Base-by-base conservation (phyloP, 2,888 invertebrate species). In the Parnassius smintheus region DNA sequence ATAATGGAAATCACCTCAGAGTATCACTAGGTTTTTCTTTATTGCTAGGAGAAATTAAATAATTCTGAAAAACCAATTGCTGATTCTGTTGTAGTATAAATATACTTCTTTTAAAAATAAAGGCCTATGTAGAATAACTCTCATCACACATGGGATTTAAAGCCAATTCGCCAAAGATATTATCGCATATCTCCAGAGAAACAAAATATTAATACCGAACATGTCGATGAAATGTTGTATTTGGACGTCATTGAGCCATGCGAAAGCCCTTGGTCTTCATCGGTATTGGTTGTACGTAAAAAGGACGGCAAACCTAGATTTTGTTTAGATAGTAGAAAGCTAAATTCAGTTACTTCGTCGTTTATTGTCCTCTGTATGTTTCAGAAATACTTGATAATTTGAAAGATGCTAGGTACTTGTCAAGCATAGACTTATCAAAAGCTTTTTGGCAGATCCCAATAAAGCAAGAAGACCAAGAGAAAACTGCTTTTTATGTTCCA, bases 281-380 rank as follows among this genome's bases (percentile, higher is more conserved):
- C 72, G 3, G 68, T 70, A n/a, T 48, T 70, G 44, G 22, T 65
- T 1, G 60, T 65, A 9, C 18, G 11, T 10, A 66, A 66, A 52
- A 68, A 68, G 44, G 56, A 69, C 52, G 67, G 72, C 49, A 42
- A 64, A n/a, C 65, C 62, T 13, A 48, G 69, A 0, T 65, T 72
- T 45, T 71, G 71, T 51, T 54, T 71, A 9, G 71, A 71, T 57
- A 68, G 68, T 41, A 59, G 70, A 0, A 68, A 69, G 53, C 51
- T 71, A 12, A 65, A 65, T 18, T 45, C 64, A 2, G 57, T 67
- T 1, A 65, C 66, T 2, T 64, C 60, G 68, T 68, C 57, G 67
- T 70, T 0, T 69, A 18, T 18, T 67, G 48, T 25, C 46, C 70
- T 0, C 70, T 69, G 0, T 70, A 68, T 50, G 53, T 70, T 4